Base-by-base conservation (phyloP, 2,113 vertebrate genomes). In the Bufo bufo region DNA sequence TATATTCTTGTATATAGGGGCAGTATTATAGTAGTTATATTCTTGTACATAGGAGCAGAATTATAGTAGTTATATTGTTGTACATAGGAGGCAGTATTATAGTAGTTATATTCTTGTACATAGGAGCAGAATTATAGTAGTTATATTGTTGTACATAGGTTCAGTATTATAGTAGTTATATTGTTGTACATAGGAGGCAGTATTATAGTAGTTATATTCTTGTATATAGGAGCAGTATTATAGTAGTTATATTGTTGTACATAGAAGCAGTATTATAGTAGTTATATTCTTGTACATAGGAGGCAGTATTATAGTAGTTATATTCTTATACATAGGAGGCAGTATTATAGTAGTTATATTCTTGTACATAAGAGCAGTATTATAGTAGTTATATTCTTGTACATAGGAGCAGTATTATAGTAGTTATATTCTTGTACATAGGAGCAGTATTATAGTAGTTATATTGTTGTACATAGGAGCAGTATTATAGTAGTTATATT, bases 131-230 rank as follows among this genome's bases (percentile, higher is more conserved):
- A 66, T 66, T 66, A 66, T 23, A 66, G 63, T 66, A 66, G 63
- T 66, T 66, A 66, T 66, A 66, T 66, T 66, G 20, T 23, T 66
- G 63, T 66, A 66, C 63, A 66, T 23, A 66, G 63, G n/a, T 0
- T 20, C 20, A 66, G 63, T 66, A 66, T 66, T 66, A 66, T 66
- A 66, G 63, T 6, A 66, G 63, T 66, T 66, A 23, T 66, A 66
- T 66, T 66, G 20, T 66, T 66, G 63, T 66, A 66, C 63, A 66
- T 66, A 66, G 63, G 63, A 0, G 59, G 20, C 7, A 66, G 63
- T 66, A 66, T 66, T 66, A 66, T 66, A 66, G 63, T 66, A 66
- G 63, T 66, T 66, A 66, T 66, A 66, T 66, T 66, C 63, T 23
- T 66, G 59, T 61, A 61, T 3, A 61, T 61, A 61, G 16, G 59